Percentiles rank a stretch among this genome's conserved stretches.
Conservation (phyloP, 2,113 vertebrate species). For the Probosciger aterrimus region DNA sequence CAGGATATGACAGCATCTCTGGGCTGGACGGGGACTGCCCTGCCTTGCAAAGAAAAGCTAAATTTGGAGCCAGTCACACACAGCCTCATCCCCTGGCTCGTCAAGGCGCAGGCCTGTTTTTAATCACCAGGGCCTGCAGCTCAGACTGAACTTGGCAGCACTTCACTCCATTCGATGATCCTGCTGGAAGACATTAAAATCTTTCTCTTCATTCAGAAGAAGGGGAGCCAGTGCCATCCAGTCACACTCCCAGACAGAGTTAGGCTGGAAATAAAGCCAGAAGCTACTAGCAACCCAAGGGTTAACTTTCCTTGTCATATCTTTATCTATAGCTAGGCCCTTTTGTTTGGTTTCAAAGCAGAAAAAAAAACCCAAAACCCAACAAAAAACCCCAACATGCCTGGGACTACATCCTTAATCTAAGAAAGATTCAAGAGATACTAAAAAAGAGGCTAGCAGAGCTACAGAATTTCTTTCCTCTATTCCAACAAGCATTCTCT, state of each 20-base stretch:
- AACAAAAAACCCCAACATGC: neutral
- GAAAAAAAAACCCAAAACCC: neutral
- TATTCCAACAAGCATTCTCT: conserved; percentile 26
- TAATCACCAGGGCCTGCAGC: conserved; percentile 38
- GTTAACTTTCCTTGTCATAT: conserved; percentile 20
- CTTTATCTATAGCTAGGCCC: conserved; percentile 12
- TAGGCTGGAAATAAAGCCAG: neutral
- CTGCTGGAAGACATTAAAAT: conserved; percentile 44
- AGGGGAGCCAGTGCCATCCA: neutral
- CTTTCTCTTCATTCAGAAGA: conserved; percentile 24
- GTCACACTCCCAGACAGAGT: neutral
- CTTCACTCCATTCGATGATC: conserved; percentile 37
- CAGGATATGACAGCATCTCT: neutral
- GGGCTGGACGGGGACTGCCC: neutral
- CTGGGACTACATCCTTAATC: conserved; percentile 31
- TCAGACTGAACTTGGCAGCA: conserved; percentile 6
- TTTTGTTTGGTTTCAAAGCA: conserved; percentile 46
- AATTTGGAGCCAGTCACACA: neutral
- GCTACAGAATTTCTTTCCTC: neutral
- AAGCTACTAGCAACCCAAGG: neutral
- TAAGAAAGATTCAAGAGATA: conserved; percentile 40
- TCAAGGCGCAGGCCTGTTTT: conserved; percentile 43
- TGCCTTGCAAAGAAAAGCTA: neutral
- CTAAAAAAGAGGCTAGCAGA: neutral
- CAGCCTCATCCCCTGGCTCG: neutral